Evolutionary conservation across 1,140 invertebrate genomes (phyloP), one percentile per base, ranked within the genome.

Genomic region (Drosophila kanapiae): DNA sequence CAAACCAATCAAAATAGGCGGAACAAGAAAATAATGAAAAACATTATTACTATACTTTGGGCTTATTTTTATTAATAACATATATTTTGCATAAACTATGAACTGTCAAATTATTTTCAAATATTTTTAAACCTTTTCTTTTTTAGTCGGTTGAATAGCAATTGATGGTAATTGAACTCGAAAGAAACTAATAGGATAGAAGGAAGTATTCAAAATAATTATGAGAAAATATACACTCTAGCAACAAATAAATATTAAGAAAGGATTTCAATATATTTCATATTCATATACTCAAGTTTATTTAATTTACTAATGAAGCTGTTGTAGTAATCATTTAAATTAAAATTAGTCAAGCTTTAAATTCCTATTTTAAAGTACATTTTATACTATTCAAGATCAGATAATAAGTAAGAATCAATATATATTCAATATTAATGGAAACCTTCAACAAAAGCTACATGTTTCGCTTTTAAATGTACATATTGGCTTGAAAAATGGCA

Each of bases 1-100:
- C 51, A 54, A 54, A 37, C 23, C 33, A 54, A 54, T 54, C 18
- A 35, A n/a, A 54, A 23, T 16, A 37, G 18, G 51, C 51, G 51
- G 51, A 37, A 37, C 11, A 27, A 1, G 53, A 38, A 23, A 56
- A 56, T 38, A 3, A n/a, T 37, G 5, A 6, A n/a, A 23, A 38
- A 10, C 35, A 4, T 38, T 56, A 56, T 38, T 27, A 38, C 35
- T n/a, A 9, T 56, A 38, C 4, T 38, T n/a, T 23, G 33, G 4
- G 14, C 0, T 5, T 38, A 16, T 37, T 35, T 13, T 35, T 13
- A 23, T 56, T 56, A 56, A n/a, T 10, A 56, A 8, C 1, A 38
- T n/a, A 11, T 14, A n/a, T 38, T 38, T 38, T n/a, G 16, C 6
- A 9, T 9, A 9, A 3, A n/a, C n/a, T 10, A 0, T 6, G 4